Evolutionary conservation across 2,113 vertebrate species (phyloP).

Genomic region (Pterophyllum scalare): DNA sequence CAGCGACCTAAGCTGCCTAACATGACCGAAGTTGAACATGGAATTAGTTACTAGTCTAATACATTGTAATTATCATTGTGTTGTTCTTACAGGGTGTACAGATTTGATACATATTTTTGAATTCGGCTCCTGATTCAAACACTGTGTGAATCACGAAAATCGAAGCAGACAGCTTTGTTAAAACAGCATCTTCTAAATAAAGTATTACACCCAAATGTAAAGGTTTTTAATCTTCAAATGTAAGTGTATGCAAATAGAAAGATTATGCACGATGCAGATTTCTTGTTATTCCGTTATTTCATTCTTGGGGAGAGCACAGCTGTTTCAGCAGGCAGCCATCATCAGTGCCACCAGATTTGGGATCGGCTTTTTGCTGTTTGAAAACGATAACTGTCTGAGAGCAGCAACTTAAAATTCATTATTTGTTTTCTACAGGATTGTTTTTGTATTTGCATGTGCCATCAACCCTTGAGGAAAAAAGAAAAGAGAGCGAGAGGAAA

Average conservation of each 20-base stretch:
- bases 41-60: background rate
- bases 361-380: constrained; percentile 25
- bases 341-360: constrained; percentile 18
- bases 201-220: background rate
- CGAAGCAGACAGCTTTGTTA: background rate
- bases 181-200: background rate
- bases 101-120: too few species aligned
- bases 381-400: constrained; percentile 24
- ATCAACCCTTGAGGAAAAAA: background rate
- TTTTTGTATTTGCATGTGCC: constrained; percentile 14
- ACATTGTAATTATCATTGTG: background rate
- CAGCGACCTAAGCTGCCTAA: background rate
- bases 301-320: constrained; percentile 22
- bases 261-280: background rate
- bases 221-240: background rate
- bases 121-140: background rate
- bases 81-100: too few species aligned
- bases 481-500: background rate
- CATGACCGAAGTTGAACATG: too few species aligned
- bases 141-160: background rate
- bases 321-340: constrained; percentile 41
- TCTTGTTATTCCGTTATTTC: constrained; percentile 15
- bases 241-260: background rate
- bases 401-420: constrained; percentile 6
- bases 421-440: background rate